These are phyloP conservation scores for Danaus melanippus DNA, from an alignment of 1,140 invertebrate species.

Conservation along the genomic window DNA sequence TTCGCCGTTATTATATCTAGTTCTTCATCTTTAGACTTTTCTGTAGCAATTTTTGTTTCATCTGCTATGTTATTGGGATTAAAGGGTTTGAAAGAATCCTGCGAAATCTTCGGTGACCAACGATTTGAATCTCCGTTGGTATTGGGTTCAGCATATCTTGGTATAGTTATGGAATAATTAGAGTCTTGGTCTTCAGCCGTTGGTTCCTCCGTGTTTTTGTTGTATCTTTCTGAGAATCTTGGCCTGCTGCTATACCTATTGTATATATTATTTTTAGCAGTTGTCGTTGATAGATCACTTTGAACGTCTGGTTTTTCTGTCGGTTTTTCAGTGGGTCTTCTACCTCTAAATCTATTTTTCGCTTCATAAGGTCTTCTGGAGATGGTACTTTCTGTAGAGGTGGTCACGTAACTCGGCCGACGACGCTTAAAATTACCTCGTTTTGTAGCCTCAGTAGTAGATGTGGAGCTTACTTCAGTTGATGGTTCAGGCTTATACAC, in stretches of 20 bases:
- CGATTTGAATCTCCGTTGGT: slow-evolving; percentile 64
- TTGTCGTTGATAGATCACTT: slow-evolving; percentile 39
- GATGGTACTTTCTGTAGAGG: slow-evolving; percentile 44
- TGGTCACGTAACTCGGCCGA: slow-evolving; percentile 42
- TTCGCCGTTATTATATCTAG: slow-evolving; percentile 66
- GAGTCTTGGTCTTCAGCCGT: slow-evolving; percentile 61
- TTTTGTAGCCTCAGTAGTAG: slow-evolving; percentile 38
- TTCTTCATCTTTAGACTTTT: slow-evolving; percentile 38
- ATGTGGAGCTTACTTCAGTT: slow-evolving; percentile 32
- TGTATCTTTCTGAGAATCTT: slow-evolving; percentile 54
- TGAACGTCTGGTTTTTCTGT: slow-evolving; percentile 48
- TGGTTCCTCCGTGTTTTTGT: slow-evolving; percentile 48
- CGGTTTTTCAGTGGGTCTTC: slow-evolving; percentile 60
- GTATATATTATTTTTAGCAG: slow-evolving; percentile 30
- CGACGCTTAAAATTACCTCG: slow-evolving; percentile 49
- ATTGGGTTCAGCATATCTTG: slow-evolving; percentile 49
- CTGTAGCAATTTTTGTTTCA: slow-evolving; percentile 42
- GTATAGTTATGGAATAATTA: slow-evolving; percentile 64
- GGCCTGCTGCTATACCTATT: slow-evolving; percentile 48
- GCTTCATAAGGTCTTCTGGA: slow-evolving; percentile 50
- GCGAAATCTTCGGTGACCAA: slow-evolving; percentile 77
- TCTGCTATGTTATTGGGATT: slow-evolving; percentile 67
- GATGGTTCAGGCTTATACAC: slow-evolving; percentile 59
- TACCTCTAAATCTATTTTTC: slow-evolving; percentile 59
- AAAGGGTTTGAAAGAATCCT: slow-evolving; percentile 73